Evolutionary conservation across 1,140 invertebrate genomes (phyloP).

Genomic region (Delia radicum): DNA sequence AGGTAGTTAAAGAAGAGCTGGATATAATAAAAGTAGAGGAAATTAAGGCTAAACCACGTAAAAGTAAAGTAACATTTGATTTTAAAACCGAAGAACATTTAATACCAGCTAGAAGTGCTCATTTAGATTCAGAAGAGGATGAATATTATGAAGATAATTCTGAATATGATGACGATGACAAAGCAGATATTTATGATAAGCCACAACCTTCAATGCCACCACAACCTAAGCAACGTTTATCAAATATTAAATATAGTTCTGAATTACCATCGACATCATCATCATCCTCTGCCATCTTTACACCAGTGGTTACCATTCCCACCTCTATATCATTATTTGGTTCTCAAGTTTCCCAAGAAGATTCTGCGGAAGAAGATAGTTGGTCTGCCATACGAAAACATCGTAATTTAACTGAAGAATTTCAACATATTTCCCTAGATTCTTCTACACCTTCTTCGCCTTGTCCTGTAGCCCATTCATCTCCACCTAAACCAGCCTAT

Average conservation of each 20-base stretch:
- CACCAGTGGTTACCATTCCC: neutral
- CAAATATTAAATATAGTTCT: slow-evolving; percentile 20
- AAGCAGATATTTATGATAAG: slow-evolving; percentile 14
- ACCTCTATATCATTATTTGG: slow-evolving; percentile 37
- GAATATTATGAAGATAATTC: neutral
- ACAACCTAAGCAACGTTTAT: slow-evolving; percentile 34
- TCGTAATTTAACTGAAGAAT: slow-evolving; percentile 42
- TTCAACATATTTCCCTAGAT: slow-evolving; percentile 11
- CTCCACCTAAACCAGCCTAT: slow-evolving; percentile 26
- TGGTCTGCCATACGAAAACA: slow-evolving; percentile 40
- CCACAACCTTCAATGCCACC: neutral
- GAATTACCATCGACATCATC: neutral
- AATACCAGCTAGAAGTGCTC: slow-evolving; percentile 26
- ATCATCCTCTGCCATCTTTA: too few relatives aligned
- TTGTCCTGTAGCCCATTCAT: neutral
- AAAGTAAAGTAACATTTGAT: slow-evolving; percentile 44
- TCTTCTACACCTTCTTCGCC: neutral
- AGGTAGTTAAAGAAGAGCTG: neutral
- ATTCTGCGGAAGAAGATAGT: slow-evolving; percentile 29
- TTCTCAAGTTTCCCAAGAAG: slow-evolving; percentile 34
- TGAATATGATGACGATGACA: slow-evolving; percentile 33
- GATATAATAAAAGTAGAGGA: neutral
- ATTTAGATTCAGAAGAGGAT: neutral
- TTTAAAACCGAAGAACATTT: slow-evolving; percentile 45
- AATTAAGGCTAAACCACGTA: slow-evolving; percentile 18